phyloP scores from a whole-genome alignment of 2,797 vertebrate genomes.

The Pagetopsis macropterus region DNA sequence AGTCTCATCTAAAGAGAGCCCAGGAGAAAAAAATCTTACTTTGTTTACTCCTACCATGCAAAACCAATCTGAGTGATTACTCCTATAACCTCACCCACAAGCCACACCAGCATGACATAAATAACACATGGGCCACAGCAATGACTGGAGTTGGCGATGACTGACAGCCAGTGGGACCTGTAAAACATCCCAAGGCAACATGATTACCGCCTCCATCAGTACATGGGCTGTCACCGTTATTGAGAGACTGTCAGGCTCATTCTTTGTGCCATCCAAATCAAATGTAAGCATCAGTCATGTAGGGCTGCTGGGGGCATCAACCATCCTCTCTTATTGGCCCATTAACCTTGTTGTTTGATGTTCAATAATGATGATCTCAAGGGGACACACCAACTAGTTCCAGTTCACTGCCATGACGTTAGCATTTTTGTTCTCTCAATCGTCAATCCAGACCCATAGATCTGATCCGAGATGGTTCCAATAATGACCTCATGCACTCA shows the following conservation, averaged over 20 bases:
- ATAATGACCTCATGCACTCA: too few relatives aligned
- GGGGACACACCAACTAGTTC: conserved; percentile 37
- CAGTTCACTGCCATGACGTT: conserved; percentile 28
- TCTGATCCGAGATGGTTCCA: too few relatives aligned
- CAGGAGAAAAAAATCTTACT: conserved; percentile 21
- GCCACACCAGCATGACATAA: conserved; percentile 48
- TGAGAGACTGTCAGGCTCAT: conserved; percentile 75
- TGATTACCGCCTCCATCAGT: conserved; percentile 70
- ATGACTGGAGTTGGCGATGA: conserved; percentile 59
- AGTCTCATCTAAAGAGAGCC: conserved; percentile 30
- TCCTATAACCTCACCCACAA: conserved; percentile 56
- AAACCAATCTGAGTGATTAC: conserved; percentile 56
- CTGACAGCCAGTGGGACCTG: conserved; percentile 74
- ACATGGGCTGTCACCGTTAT: conserved; percentile 72
- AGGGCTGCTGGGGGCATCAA: conserved; percentile 67
- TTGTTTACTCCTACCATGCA: conserved; percentile 39
- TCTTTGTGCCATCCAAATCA: conserved; percentile 73
- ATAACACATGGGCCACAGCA: conserved; percentile 47
- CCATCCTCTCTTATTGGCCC: conserved; percentile 75
- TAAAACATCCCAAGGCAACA: conserved; percentile 77
- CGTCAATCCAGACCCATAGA: conserved; percentile 1
- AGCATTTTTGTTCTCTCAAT: conserved; percentile 17
- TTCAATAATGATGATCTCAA: conserved; percentile 75
- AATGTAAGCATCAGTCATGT: conserved; percentile 76
- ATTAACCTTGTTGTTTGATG: conserved; percentile 76